A percentile compares a stretch with the other conserved stretches of the same genome.
These are phyloP conservation scores for Diorhabda carinulata DNA, from an alignment of 1,140 invertebrate genomes.

Conservation along the genomic window DNA sequence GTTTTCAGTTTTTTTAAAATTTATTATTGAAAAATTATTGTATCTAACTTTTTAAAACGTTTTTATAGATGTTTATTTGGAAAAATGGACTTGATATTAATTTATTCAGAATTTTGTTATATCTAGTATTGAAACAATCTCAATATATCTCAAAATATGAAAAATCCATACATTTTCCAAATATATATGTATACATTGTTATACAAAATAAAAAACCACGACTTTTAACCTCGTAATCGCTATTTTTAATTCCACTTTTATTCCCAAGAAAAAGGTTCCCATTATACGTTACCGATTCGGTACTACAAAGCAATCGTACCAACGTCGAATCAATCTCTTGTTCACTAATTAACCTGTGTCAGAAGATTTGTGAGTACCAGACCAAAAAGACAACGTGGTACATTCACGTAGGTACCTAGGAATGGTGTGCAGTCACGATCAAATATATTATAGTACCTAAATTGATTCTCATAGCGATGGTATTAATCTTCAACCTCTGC, in stretches of 20 bases:
- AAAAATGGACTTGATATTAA: no score
- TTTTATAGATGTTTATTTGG: no score
- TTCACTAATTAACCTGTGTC: conserved; percentile 29
- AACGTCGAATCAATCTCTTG: conserved; percentile 13
- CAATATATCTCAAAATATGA: no score
- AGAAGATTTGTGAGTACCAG: conserved; percentile 19
- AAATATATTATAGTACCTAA: conserved; percentile 29
- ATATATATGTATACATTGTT: no score
- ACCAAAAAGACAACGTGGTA: conserved; percentile 16
- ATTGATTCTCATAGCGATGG: conserved; percentile 30
- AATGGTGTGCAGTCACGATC: conserved; percentile 12
- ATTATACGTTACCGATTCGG: conserved; percentile 6
- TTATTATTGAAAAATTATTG: no score
- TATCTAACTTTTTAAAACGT: no score
- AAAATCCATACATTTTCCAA: no score
- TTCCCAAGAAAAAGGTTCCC: background rate
- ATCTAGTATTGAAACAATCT: no score
- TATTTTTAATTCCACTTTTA: background rate
- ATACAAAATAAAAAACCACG: no score
- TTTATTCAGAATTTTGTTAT: no score
- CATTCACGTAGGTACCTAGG: conserved; percentile 15
- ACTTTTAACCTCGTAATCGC: no score
- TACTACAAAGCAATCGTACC: conserved; percentile 16
- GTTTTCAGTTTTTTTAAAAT: no score
- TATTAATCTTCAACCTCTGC: conserved; percentile 27